A percentile compares a stretch with the other conserved stretches of the same genome.
Conservation (phyloP, 1,140 invertebrate species). For the Penaeus japonicus region DNA sequence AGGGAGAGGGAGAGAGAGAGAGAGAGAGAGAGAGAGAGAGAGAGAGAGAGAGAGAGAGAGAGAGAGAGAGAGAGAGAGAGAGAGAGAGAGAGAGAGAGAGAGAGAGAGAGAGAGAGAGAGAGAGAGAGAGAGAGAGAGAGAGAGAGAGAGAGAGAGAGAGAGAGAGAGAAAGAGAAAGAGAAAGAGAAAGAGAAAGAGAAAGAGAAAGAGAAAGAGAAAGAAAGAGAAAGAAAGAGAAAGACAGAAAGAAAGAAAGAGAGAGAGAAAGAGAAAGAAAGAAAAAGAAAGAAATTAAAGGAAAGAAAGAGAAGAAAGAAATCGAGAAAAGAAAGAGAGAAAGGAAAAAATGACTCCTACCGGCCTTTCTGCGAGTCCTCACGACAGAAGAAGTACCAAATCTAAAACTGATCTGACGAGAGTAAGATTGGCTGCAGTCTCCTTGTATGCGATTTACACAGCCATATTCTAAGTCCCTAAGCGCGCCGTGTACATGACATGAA, state of each 20-base stretch:
- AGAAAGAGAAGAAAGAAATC: too few species aligned
- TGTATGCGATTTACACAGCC: too few species aligned
- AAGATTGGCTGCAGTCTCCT: too few species aligned
- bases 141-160: not conserved
- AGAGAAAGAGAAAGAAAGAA: not conserved
- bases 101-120: constrained; percentile 8
- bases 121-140: not conserved
- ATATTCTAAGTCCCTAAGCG: too few species aligned
- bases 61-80: not conserved
- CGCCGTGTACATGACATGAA: too few species aligned
- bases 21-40: not conserved
- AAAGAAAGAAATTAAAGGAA: too few species aligned
- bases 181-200: not conserved
- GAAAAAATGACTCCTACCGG: too few species aligned
- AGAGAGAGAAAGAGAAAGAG: not conserved
- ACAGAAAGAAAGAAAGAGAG: not conserved
- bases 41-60: not conserved
- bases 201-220: not conserved
- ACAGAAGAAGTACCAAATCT: too few species aligned
- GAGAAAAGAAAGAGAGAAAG: too few species aligned
- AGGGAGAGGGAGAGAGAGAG: not conserved
- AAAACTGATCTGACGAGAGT: too few species aligned
- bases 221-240: not conserved
- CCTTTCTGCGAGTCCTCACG: too few species aligned
- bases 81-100: not conserved